phyloP scores from a whole-genome alignment of 2,888 invertebrate species.

The Syritta pipiens region DNA sequence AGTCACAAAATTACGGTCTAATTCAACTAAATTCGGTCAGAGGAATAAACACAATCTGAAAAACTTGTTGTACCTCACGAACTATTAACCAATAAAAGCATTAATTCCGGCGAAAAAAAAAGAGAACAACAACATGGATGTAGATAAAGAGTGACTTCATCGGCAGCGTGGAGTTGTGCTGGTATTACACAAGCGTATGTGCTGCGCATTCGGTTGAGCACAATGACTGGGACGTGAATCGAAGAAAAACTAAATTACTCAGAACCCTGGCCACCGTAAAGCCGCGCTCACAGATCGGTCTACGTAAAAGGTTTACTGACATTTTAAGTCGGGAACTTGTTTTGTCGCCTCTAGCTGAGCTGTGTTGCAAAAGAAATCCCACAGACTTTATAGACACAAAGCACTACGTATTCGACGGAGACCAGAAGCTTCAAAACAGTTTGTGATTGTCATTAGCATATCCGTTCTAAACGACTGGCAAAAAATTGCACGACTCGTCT shows the following conservation, averaged over 20 bases:
- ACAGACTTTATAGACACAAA: conserved; percentile 1
- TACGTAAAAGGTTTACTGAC: conserved; percentile 40
- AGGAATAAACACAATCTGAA: background rate
- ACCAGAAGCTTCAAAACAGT: conserved; percentile 8
- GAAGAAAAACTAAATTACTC: conserved; percentile 11
- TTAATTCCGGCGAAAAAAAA: conserved; percentile 3
- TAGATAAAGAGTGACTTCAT: conserved; percentile 16
- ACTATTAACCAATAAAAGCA: conserved; percentile 24
- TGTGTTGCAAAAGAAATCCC: background rate
- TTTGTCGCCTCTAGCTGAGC: background rate
- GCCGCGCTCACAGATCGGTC: background rate
- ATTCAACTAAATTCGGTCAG: conserved; percentile 29
- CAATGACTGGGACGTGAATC: conserved; percentile 24
- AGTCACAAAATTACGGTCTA: conserved; percentile 39
- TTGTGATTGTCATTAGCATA: conserved; percentile 47
- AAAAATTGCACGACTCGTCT: conserved; percentile 52
- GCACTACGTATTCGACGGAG: conserved; percentile 1
- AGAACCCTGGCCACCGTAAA: background rate
- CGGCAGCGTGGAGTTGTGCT: background rate
- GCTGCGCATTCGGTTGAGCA: conserved; percentile 18
- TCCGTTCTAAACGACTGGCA: conserved; percentile 33
- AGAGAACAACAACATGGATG: background rate
- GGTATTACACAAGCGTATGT: conserved; percentile 15
- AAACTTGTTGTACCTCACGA: conserved; percentile 34
- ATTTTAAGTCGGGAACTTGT: conserved; percentile 35